Evolutionary conservation across 1,140 invertebrate species (phyloP).

Genomic region (Sitodiplosis mosellana): DNA sequence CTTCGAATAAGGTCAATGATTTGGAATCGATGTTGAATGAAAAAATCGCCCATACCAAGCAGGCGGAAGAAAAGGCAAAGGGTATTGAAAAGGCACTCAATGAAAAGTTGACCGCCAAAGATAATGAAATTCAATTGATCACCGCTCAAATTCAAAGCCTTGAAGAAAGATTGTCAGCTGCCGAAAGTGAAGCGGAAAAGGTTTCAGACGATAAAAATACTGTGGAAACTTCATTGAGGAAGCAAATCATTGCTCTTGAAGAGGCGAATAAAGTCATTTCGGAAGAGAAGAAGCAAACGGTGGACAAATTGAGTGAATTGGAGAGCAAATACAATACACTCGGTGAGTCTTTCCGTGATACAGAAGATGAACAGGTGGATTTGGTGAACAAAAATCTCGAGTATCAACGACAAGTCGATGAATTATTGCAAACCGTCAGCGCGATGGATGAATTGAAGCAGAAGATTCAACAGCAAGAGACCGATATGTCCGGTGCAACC

Average conservation of each 20-base stretch:
- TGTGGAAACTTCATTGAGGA: no score
- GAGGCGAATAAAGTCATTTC: not conserved
- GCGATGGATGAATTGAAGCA: not conserved
- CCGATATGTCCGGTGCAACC: no score
- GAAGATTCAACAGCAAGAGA: not conserved
- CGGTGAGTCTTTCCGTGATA: not conserved
- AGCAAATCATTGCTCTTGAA: not conserved
- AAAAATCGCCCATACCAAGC: not conserved
- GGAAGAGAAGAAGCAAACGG: not conserved
- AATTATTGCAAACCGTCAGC: not conserved
- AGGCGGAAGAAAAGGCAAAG: not conserved
- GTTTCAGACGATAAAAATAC: no score
- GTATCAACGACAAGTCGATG: conserved; percentile 1
- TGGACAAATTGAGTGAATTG: no score
- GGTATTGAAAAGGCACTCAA: not conserved
- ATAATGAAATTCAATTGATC: no score
- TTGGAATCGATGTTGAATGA: not conserved
- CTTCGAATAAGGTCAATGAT: not conserved
- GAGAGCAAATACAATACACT: no score
- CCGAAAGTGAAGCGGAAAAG: no score
- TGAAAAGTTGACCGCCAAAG: no score
- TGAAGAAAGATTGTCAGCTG: no score
- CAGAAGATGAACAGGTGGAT: conserved; percentile 3
- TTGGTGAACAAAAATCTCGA: conserved; percentile 4
- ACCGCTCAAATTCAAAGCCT: no score